A percentile compares a stretch with the other conserved stretches of the same genome.
Evolutionary conservation across 2,888 invertebrate species (phyloP).

Genomic region (Ganaspis brasiliensis): DNA sequence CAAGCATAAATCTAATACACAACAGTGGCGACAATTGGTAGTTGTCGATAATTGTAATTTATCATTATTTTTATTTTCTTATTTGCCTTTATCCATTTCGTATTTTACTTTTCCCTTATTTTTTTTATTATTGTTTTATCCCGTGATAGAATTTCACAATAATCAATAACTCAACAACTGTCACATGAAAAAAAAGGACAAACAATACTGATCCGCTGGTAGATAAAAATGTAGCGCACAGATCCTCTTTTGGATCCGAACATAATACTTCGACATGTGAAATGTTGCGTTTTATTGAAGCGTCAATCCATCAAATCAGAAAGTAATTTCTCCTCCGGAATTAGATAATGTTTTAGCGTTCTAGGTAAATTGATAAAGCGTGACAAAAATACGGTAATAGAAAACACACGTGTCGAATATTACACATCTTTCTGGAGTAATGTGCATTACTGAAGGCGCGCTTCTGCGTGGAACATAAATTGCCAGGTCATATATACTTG

Average conservation of each 20-base stretch:
- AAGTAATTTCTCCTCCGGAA: neutral
- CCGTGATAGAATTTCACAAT: neutral
- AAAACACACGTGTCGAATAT: slow-evolving; percentile 23
- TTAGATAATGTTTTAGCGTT: neutral
- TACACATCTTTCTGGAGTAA: slow-evolving; percentile 41
- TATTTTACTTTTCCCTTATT: too few relatives aligned
- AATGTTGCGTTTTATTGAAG: neutral
- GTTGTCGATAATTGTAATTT: too few relatives aligned
- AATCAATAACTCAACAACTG: slow-evolving; percentile 18
- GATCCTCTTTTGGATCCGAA: slow-evolving; percentile 3
- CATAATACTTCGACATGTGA: neutral
- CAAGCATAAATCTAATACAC: too few relatives aligned
- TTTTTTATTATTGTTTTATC: neutral
- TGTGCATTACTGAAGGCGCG: slow-evolving; percentile 49
- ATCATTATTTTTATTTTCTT: too few relatives aligned
- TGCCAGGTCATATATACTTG: slow-evolving; percentile 71
- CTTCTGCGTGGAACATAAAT: slow-evolving; percentile 73
- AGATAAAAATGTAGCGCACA: neutral
- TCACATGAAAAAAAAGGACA: neutral
- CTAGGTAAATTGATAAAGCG: slow-evolving; percentile 11
- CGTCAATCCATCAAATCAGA: neutral
- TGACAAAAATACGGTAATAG: neutral
- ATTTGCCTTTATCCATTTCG: too few relatives aligned
- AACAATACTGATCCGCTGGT: neutral
- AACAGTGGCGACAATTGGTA: too few relatives aligned